Conservation (phyloP, 1,140 invertebrate genomes). For the Argopecten irradians region DNA sequence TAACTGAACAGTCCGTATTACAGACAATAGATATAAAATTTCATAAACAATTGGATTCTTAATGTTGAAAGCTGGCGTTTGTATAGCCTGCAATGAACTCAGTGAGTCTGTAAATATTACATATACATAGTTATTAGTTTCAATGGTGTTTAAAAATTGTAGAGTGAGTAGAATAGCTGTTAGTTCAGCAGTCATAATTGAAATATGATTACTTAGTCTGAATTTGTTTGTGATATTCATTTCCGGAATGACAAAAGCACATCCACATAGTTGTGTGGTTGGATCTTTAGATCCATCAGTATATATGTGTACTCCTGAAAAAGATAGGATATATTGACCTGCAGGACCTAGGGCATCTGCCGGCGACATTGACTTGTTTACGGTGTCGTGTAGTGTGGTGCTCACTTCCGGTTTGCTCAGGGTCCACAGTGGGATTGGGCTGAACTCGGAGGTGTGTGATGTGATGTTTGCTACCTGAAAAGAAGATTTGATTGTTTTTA, state of each 20-base stretch:
- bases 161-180: background rate
- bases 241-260: background rate
- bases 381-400: background rate
- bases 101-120: background rate
- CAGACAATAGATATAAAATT: too few relatives aligned
- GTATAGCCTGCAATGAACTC: background rate
- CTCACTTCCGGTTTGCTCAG: background rate
- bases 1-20: too few relatives aligned
- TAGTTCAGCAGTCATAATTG: background rate
- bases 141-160: too few relatives aligned
- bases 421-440: background rate
- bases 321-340: too few relatives aligned
- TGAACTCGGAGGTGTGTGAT: background rate
- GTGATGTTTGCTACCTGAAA: background rate
- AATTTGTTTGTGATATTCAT: background rate
- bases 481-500: background rate
- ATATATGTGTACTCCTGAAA: background rate
- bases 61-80: background rate
- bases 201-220: background rate
- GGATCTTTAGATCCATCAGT: background rate
- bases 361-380: background rate
- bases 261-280: background rate
- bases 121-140: too few relatives aligned
- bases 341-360: background rate
- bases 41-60: too few relatives aligned